A percentile compares a stretch with the other conserved stretches of the same genome.
phyloP scores from a whole-genome alignment of 2,797 vertebrate species.

The Protosalanx chinensis region DNA sequence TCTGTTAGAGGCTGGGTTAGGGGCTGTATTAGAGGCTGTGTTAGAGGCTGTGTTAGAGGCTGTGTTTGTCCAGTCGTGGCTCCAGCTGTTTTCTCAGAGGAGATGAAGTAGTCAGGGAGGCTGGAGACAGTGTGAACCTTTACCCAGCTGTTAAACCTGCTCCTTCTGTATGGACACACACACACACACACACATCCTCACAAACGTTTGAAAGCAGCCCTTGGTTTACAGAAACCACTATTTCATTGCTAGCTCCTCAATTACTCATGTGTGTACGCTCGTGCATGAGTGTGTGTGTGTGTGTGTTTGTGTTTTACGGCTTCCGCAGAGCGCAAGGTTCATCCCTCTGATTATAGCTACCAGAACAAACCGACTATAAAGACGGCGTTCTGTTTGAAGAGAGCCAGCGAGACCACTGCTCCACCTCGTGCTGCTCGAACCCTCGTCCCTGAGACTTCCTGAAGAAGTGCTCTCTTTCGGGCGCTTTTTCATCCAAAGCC shows the following conservation, averaged over 20 bases:
- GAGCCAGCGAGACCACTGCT: background rate
- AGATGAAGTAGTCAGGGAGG: constrained; percentile 19
- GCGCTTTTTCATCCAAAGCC: no score
- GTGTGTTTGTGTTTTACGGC: constrained; percentile 45
- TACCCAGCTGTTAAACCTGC: constrained; percentile 49
- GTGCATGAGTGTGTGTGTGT: constrained; percentile 27
- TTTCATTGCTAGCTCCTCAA: constrained; percentile 10
- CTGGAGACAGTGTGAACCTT: constrained; percentile 23
- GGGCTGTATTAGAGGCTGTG: no score
- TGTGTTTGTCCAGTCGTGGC: constrained; percentile 28
- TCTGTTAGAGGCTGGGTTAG: no score
- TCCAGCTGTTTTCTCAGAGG: constrained; percentile 55
- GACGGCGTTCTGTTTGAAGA: background rate
- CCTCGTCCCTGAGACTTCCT: no score
- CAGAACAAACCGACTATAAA: background rate
- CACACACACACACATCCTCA: constrained; percentile 1
- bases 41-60: constrained; percentile 5
- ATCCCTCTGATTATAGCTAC: constrained; percentile 60
- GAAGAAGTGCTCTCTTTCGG: no score
- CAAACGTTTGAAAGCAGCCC: background rate
- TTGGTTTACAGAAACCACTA: background rate
- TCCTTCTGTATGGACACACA: constrained; percentile 12
- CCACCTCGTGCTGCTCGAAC: no score
- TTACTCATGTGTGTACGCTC: constrained; percentile 7
- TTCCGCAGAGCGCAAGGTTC: constrained; percentile 40